Evolutionary conservation across 2,113 vertebrate species (phyloP).

Genomic region (Myocastor coypus): DNA sequence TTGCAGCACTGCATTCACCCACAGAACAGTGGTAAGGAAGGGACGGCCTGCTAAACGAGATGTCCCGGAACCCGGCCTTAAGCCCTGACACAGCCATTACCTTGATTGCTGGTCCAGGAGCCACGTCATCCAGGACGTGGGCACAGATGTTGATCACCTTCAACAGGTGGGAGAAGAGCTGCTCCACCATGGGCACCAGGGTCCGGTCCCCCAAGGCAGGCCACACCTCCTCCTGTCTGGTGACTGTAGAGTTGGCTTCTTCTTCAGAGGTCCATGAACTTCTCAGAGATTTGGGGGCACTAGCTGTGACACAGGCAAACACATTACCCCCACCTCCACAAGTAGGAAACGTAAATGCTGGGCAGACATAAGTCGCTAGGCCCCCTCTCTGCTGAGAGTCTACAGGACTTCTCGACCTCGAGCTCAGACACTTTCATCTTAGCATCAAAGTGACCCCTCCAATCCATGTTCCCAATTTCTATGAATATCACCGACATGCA

Average conservation of each 20-base stretch:
- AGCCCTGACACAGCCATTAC: conserved; percentile 78
- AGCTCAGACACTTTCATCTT: not conserved
- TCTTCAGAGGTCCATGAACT: conserved; percentile 95
- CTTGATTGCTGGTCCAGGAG: conserved; percentile 95
- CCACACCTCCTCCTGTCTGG: conserved; percentile 95
- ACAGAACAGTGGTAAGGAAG: not conserved
- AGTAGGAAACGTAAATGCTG: accelerated
- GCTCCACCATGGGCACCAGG: conserved; percentile 94
- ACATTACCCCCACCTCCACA: not conserved
- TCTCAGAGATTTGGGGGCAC: conserved; percentile 94
- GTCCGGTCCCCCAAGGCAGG: conserved; percentile 92
- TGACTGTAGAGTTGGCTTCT: conserved; percentile 85
- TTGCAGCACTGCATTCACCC: not conserved
- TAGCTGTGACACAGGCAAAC: conserved; percentile 85
- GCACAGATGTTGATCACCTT: conserved; percentile 97
- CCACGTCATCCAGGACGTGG: conserved; percentile 95
- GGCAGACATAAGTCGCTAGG: not conserved
- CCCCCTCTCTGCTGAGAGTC: accelerated
- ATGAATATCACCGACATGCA: accelerated
- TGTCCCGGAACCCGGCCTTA: accelerated
- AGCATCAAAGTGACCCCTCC: not conserved
- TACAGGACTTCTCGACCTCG: not conserved
- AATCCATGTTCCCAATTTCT: not conserved
- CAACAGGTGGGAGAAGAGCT: conserved; percentile 96
- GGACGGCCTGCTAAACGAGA: too few relatives aligned